A percentile compares a stretch with the other conserved stretches of the same genome.
These are phyloP conservation scores for Palloptera scutellata DNA, from an alignment of 2,888 invertebrate species.

Conservation along the genomic window DNA sequence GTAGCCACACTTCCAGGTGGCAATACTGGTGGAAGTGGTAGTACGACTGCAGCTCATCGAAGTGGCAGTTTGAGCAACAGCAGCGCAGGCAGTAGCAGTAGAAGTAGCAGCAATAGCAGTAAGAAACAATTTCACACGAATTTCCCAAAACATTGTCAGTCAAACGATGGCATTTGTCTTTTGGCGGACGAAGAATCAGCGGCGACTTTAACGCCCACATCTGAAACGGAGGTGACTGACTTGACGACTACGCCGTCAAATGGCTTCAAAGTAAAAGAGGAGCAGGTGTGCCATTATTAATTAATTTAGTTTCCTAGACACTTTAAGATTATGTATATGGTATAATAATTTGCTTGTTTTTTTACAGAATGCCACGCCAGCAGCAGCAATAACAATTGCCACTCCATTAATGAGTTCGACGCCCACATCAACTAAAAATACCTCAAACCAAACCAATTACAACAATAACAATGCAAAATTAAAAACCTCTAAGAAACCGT, in stretches of 20 bases:
- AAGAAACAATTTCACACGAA: conserved; percentile 56
- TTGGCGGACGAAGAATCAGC: conserved; percentile 58
- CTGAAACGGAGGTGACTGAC: conserved; percentile 50
- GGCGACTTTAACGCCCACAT: conserved; percentile 56
- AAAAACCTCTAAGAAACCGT: conserved; percentile 30
- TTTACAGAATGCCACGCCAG: neutral
- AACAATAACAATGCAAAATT: conserved; percentile 35
- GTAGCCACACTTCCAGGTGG: conserved; percentile 48
- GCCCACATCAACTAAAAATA: conserved; percentile 11
- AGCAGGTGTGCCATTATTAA: too few relatives aligned
- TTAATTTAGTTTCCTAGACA: neutral
- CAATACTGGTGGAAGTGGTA: conserved; percentile 43
- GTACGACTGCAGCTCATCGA: conserved; percentile 43
- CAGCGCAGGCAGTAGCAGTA: conserved; percentile 49
- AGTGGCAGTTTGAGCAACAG: conserved; percentile 53
- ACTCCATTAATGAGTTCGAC: conserved; percentile 25
- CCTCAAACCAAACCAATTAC: conserved; percentile 28
- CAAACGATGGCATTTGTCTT: conserved; percentile 57
- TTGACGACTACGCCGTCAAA: conserved; percentile 46
- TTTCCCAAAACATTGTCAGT: conserved; percentile 56
- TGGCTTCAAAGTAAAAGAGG: conserved; percentile 43
- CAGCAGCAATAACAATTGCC: conserved; percentile 28
- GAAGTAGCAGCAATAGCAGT: conserved; percentile 46
- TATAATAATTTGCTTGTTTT: neutral
- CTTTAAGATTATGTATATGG: neutral